Percentiles rank a stretch among this genome's conserved stretches.
These are phyloP conservation scores for Apotomis betuletana DNA, from an alignment of 2,888 invertebrate genomes.

Conservation along the genomic window DNA sequence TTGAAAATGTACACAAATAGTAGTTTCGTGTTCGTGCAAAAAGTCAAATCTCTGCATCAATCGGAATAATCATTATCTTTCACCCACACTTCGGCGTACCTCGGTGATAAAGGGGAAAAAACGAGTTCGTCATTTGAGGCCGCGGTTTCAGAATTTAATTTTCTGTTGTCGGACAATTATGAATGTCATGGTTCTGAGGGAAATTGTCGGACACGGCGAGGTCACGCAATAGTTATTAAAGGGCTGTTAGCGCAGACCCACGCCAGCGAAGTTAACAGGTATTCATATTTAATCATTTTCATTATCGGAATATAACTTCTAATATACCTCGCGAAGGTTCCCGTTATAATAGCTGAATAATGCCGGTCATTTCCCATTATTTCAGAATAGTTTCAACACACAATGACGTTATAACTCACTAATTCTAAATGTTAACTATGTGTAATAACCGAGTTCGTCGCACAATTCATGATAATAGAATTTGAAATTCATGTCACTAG, in stretches of 20 bases:
- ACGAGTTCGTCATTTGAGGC: constrained; percentile 25
- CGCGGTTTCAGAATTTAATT: constrained; percentile 33
- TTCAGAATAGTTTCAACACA: constrained; percentile 4
- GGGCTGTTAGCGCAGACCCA: constrained; percentile 26
- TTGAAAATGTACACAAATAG: constrained; percentile 57
- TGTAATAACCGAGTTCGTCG: neutral
- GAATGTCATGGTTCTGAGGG: constrained; percentile 64
- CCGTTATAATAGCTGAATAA: constrained; percentile 14
- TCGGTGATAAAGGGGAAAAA: constrained; percentile 36
- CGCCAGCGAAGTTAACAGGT: constrained; percentile 24
- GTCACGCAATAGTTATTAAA: constrained; percentile 65
- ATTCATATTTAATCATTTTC: constrained; percentile 32
- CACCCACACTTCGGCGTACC: constrained; percentile 38
- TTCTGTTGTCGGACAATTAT: constrained; percentile 61
- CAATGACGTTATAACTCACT: constrained; percentile 4
- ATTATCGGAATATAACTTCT: constrained; percentile 23
- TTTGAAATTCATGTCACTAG: neutral
- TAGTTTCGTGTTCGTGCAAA: constrained; percentile 60
- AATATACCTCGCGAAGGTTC: constrained; percentile 24
- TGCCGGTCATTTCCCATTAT: constrained; percentile 25
- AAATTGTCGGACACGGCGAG: constrained; percentile 56
- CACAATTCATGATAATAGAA: neutral
- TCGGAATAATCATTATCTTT: constrained; percentile 42
- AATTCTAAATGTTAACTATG: neutral
- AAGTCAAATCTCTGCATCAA: constrained; percentile 51